phyloP scores from a whole-genome alignment of 2,888 invertebrate species.

The Drosophila paracracens region DNA sequence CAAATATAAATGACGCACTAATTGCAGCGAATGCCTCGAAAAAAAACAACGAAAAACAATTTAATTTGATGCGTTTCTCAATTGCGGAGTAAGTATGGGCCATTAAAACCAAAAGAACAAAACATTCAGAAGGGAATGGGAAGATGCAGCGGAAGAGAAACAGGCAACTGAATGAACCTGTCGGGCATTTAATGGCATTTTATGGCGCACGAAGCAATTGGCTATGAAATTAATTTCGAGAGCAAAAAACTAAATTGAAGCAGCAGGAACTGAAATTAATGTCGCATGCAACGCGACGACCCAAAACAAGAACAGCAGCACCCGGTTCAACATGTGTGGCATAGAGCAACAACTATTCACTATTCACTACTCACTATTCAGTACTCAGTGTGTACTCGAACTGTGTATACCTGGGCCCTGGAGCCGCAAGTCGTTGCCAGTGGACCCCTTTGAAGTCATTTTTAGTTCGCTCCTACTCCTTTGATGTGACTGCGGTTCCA shows the following conservation, averaged over 20 bases:
- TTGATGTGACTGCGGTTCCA: slow-evolving; percentile 49
- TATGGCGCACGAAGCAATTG: slow-evolving; percentile 73
- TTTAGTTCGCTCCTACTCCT: slow-evolving; percentile 34
- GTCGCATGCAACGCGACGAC: slow-evolving; percentile 72
- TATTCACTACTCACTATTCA: slow-evolving; percentile 13
- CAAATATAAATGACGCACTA: slow-evolving; percentile 79
- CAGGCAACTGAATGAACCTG: slow-evolving; percentile 39
- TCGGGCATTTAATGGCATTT: slow-evolving; percentile 59
- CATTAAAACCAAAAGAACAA: slow-evolving; percentile 56
- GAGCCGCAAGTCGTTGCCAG: slow-evolving; percentile 26
- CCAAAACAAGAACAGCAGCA: slow-evolving; percentile 31
- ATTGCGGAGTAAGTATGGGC: slow-evolving; percentile 50
- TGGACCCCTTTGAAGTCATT: slow-evolving; percentile 56
- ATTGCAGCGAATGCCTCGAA: slow-evolving; percentile 61
- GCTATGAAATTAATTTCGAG: slow-evolving; percentile 77
- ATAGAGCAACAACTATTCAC: slow-evolving; percentile 18
- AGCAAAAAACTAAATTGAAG: slow-evolving; percentile 40
- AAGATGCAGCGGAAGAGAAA: background rate
- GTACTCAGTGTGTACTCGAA: slow-evolving; percentile 5
- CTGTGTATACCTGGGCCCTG: slow-evolving; percentile 37
- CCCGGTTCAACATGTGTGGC: slow-evolving; percentile 54
- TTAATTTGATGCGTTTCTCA: slow-evolving; percentile 59
- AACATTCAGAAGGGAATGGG: background rate
- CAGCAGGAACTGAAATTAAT: slow-evolving; percentile 70
- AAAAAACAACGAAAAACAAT: slow-evolving; percentile 10